Base-by-base conservation (phyloP, 2,797 vertebrate species). In the Epinephelus malabaricus region DNA sequence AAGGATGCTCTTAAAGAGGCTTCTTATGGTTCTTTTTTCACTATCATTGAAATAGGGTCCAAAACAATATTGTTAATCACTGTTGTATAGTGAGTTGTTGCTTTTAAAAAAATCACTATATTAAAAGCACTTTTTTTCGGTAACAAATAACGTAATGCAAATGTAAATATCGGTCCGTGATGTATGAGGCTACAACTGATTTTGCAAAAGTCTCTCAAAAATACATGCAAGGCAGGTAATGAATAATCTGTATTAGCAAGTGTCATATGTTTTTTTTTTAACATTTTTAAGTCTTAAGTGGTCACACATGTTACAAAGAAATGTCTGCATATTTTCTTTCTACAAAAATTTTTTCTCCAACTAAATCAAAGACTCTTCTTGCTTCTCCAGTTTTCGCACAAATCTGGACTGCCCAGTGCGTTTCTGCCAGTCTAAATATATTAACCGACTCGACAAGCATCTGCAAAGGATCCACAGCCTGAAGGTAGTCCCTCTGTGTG, bases 1-100 rank as follows among this genome's bases (percentile, higher is more conserved):
- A 40, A 23, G 51, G 51, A 54, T 54, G 51, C 30, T 59, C 56
- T 59, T 38, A 19, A 59, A 38, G 27, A 59, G 56, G 56, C 21
- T 54, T 54, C 21, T 54, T 27, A 4, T 27, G 27, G 27, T 27
- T 4, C 27, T 27, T 27, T 25, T 27, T 27, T 27, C 27, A 27
- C 27, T 27, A 27, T 27, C 27, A 27, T 4, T 27, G 13, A 23
- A 55, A 55, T 55, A 54, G 51, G 2, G 51, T 54, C 21, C 51
- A 54, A 54, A 51, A 51, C 19, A 51, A n/a, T 54, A 54, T 54
- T 54, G 51, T 54, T 14, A 54, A 54, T 23, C 51, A 54, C 11
- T 54, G 51, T 12, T 54, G 51, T 23, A 54, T 54, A 54, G 51
- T 54, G 6, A 54, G 51, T 54, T 23, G 51, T 54, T 54, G 21